Conservation (phyloP, 2,113 vertebrate genomes). For the Lepisosteus osseus region DNA sequence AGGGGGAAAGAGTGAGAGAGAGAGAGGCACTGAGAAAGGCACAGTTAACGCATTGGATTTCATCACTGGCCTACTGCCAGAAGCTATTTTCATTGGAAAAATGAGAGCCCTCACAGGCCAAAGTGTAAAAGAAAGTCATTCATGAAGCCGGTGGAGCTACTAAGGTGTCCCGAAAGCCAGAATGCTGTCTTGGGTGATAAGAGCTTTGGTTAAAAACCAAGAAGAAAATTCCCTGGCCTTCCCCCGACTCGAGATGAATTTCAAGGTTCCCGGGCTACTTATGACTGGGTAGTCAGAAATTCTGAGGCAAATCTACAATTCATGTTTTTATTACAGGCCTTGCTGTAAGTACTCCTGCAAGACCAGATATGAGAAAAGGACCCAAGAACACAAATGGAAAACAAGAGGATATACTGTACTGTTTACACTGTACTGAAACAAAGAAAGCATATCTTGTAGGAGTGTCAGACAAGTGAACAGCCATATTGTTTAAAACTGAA, state of each 20-base stretch:
- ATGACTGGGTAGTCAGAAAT: too few species aligned
- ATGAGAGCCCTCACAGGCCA: constrained; percentile 9
- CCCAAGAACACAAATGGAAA: too few species aligned
- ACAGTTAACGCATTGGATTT: constrained; percentile 44
- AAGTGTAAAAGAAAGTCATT: constrained; percentile 34
- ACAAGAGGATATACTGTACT: too few species aligned
- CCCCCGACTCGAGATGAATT: constrained; percentile 2
- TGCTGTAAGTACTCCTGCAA: too few species aligned
- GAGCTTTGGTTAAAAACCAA: not conserved
- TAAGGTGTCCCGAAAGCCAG: constrained; percentile 12
- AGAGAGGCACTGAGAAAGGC: constrained; percentile 36
- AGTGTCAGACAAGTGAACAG: too few species aligned
- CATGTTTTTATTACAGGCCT: too few species aligned
- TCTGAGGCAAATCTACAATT: too few species aligned
- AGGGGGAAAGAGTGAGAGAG: constrained; percentile 39
- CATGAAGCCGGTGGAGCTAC: constrained; percentile 20
- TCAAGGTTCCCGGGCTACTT: too few species aligned
- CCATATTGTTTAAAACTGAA: too few species aligned
- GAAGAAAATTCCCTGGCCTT: constrained; percentile 14
- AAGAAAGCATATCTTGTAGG: too few species aligned
- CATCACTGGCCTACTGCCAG: constrained; percentile 28
- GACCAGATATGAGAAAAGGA: too few species aligned
- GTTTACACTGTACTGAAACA: too few species aligned
- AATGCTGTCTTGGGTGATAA: constrained; percentile 16
- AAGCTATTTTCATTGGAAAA: constrained; percentile 29